Percentiles rank a stretch among this genome's conserved stretches.
Conservation (phyloP, 2,113 vertebrate genomes). For the Brachirus orientalis region DNA sequence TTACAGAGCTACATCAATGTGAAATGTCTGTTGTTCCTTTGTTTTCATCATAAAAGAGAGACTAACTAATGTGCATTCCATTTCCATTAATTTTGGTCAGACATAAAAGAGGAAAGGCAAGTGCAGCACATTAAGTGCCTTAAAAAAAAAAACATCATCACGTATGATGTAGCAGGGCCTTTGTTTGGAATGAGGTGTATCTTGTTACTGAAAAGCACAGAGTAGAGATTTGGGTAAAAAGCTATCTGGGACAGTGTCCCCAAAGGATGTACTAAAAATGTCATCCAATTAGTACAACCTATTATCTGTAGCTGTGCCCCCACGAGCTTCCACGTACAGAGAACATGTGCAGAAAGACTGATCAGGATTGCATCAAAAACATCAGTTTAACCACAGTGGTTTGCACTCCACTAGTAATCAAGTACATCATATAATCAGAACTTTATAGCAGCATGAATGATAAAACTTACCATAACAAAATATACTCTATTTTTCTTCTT, state of each 20-base stretch:
- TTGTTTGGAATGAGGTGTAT: conserved; percentile 7
- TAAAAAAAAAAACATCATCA: neutral
- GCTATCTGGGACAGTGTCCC: conserved; percentile 55
- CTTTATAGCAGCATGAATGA: neutral
- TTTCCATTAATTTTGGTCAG: neutral
- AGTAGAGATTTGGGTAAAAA: conserved; percentile 27
- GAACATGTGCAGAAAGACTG: conserved; percentile 12
- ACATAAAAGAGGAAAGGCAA: neutral
- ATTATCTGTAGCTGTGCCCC: conserved; percentile 39
- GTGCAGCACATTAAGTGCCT: neutral
- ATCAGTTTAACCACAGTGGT: neutral
- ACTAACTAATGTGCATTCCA: neutral
- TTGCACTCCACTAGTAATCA: neutral
- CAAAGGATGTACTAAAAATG: conserved; percentile 63
- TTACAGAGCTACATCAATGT: neutral
- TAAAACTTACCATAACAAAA: neutral
- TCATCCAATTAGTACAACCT: conserved; percentile 50
- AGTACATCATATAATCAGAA: no score
- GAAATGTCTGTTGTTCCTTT: neutral
- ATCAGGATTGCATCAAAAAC: conserved; percentile 14
- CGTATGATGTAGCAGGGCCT: neutral
- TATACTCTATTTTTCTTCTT: conserved; percentile 1
- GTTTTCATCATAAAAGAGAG: neutral
- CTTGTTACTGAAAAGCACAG: conserved; percentile 20
- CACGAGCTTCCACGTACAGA: conserved; percentile 37